These are phyloP conservation scores for Aplysina aerophoba DNA, from an alignment of 37 sponge, comb jelly and placozoan genomes.

Conservation along the genomic window DNA sequence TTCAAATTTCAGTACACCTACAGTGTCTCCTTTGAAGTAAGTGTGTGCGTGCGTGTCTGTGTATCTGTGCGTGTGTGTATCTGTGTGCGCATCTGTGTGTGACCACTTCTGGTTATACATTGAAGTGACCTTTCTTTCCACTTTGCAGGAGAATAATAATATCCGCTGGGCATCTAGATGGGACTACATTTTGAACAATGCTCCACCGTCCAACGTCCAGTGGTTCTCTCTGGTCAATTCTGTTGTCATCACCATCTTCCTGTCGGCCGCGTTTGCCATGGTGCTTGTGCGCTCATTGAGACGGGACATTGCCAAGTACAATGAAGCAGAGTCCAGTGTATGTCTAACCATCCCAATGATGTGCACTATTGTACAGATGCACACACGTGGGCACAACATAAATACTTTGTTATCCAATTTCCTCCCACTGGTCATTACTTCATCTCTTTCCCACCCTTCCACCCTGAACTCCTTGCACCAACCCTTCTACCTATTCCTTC, in stretches of 20 bases:
- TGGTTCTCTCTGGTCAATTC: conserved; percentile 97
- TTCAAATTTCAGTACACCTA: conserved; percentile 80
- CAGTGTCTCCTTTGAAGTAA: conserved; percentile 63
- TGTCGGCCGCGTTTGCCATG: conserved; percentile 93
- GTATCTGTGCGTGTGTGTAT: conserved; percentile 35
- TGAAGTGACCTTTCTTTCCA: too few species aligned
- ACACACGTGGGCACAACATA: too few species aligned
- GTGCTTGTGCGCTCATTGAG: conserved; percentile 89
- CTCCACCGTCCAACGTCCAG: conserved; percentile 85
- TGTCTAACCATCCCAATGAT: too few species aligned
- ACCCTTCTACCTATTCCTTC: too few species aligned
- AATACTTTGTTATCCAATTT: too few species aligned
- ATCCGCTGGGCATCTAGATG: conserved; percentile 94
- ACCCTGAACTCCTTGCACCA: too few species aligned
- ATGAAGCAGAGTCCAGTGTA: conserved; percentile 76
- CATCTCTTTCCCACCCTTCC: too few species aligned
- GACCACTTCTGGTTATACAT: too few species aligned
- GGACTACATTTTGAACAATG: conserved; percentile 96
- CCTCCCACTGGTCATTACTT: too few species aligned
- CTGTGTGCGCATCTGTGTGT: conserved; percentile 30
- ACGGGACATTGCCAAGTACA: conserved; percentile 90
- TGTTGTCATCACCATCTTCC: conserved; percentile 92
- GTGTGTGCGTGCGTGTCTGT: conserved; percentile 35
- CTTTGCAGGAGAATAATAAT: conserved; percentile 42
- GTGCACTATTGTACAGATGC: too few species aligned